Percentiles rank a stretch among this genome's conserved stretches.
Evolutionary conservation across 2,113 vertebrate species (phyloP).

Genomic region (Bubo scandiacus): DNA sequence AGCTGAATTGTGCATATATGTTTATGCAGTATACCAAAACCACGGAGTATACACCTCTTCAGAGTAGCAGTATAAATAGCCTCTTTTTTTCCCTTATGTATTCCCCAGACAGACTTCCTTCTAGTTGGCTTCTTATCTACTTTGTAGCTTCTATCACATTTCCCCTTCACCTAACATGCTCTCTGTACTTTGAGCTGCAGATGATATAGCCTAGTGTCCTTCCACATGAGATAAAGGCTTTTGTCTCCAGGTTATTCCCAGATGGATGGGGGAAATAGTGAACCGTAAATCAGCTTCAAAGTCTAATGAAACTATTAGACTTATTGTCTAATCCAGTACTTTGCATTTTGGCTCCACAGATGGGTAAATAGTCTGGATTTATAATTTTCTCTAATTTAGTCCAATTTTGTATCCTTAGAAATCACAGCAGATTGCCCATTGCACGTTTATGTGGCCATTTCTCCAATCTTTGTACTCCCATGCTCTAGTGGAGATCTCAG

Average conservation of each 20-base stretch:
- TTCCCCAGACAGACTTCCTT: neutral
- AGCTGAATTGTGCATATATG: neutral
- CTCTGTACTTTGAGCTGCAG: neutral
- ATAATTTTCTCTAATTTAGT: slow-evolving; percentile 35
- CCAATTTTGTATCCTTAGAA: neutral
- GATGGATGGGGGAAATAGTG: neutral
- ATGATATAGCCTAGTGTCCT: neutral
- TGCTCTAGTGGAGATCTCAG: slow-evolving; percentile 11
- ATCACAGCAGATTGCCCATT: neutral
- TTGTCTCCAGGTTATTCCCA: neutral
- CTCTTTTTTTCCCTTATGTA: fast-evolving
- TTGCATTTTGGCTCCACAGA: slow-evolving; percentile 22
- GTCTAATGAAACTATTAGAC: neutral
- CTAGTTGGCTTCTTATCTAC: neutral
- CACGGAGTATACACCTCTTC: neutral
- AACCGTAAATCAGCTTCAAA: neutral
- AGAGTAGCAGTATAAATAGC: neutral
- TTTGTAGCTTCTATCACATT: neutral
- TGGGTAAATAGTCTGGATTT: neutral
- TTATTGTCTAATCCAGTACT: neutral
- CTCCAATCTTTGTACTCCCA: neutral
- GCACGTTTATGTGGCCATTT: slow-evolving; percentile 1
- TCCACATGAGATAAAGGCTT: neutral
- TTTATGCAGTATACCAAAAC: neutral
- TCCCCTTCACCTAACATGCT: neutral